Conservation (phyloP, 2,797 vertebrate genomes). For the Philypnodon macrostomus region DNA sequence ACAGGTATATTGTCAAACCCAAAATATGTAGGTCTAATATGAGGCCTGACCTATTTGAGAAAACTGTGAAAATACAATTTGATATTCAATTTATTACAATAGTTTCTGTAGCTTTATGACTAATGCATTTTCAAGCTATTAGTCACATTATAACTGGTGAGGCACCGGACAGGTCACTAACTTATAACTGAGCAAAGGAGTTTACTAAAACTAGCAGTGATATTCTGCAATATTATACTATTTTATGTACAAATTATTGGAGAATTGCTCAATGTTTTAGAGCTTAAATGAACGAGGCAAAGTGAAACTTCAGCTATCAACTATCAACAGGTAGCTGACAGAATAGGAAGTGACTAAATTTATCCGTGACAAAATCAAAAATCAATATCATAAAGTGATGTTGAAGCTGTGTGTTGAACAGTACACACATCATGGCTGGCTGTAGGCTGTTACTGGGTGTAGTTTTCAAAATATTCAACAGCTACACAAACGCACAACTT, state of each 20-base stretch:
- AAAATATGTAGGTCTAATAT: constrained; percentile 11
- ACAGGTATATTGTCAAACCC: background rate
- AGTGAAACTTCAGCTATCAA: constrained; percentile 45
- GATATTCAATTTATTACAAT: background rate
- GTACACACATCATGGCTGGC: constrained; percentile 21
- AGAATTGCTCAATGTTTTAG: no score
- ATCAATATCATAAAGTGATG: background rate
- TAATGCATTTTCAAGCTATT: background rate
- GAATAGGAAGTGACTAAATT: constrained; percentile 13
- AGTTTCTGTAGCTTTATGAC: background rate
- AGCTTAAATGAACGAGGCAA: background rate
- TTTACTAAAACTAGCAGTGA: background rate
- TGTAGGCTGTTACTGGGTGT: constrained; percentile 20
- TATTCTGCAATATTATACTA: no score
- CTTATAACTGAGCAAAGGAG: background rate
- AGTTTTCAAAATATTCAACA: constrained; percentile 30
- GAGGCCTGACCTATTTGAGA: constrained; percentile 9
- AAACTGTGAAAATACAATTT: background rate
- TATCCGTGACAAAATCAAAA: constrained; percentile 9
- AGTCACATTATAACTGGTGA: background rate
- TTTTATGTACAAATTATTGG: no score
- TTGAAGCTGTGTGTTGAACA: background rate
- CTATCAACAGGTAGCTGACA: constrained; percentile 63
- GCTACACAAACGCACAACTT: constrained; percentile 7
- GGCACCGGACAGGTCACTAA: background rate